Percentiles rank a stretch among this genome's conserved stretches.
phyloP scores from a whole-genome alignment of 2,113 vertebrate genomes.

The Rhadina sibilatrix region DNA sequence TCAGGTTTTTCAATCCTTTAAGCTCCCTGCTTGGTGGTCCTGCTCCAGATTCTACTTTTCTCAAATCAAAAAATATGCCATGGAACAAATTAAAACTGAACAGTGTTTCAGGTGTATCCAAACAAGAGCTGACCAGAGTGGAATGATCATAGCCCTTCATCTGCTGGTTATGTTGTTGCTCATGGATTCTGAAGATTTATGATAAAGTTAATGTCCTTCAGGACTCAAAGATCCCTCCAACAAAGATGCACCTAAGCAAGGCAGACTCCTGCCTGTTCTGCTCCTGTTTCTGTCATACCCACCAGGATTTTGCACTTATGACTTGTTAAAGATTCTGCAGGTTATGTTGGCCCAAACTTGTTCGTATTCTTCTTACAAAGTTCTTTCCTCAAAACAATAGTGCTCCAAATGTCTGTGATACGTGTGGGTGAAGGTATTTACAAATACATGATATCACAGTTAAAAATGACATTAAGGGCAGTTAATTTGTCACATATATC shows the following conservation, averaged over 20 bases:
- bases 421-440: not conserved
- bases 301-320: not conserved
- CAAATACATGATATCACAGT: accelerated
- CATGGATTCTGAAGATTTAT: not conserved
- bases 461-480: not conserved
- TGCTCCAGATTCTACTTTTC: not conserved
- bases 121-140: not conserved
- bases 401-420: not conserved
- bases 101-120: not conserved
- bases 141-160: not conserved
- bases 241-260: accelerated
- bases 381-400: not conserved
- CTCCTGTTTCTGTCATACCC: not conserved
- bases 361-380: not conserved
- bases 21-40: accelerated
- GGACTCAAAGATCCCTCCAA: not conserved
- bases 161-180: not conserved
- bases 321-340: not conserved
- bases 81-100: not conserved
- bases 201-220: not conserved
- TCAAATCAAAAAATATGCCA: not conserved
- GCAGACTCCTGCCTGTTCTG: accelerated
- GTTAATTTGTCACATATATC: not conserved
- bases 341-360: not conserved
- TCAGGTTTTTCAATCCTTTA: not conserved